phyloP scores from a whole-genome alignment of 2,113 vertebrate species.

The Okapia johnstoni region DNA sequence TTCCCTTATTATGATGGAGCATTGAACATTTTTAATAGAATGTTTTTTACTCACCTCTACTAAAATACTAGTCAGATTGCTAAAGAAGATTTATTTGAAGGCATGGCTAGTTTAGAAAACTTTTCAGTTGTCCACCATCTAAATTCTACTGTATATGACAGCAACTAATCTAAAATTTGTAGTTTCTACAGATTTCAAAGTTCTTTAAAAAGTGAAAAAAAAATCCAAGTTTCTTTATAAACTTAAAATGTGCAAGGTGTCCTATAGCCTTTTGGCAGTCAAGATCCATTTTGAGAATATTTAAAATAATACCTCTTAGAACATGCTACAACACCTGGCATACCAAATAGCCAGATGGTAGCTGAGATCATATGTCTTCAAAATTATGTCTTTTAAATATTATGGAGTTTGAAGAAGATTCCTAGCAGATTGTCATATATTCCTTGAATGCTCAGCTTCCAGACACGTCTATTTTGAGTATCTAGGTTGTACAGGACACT shows the following conservation, averaged over 20 bases:
- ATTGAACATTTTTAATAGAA: neutral
- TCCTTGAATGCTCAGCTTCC: neutral
- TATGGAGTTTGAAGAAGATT: neutral
- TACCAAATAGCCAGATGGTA: neutral
- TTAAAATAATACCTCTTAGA: constrained; percentile 36
- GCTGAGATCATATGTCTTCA: neutral
- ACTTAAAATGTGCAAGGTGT: neutral
- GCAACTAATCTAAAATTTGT: neutral
- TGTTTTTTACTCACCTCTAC: neutral
- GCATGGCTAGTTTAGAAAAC: neutral
- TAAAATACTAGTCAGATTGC: neutral
- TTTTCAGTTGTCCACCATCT: neutral
- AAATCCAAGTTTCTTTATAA: neutral
- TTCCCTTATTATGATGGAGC: neutral
- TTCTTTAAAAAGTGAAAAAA: neutral
- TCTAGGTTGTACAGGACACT: neutral
- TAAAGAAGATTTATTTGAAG: neutral
- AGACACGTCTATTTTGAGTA: neutral
- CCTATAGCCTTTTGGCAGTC: neutral
- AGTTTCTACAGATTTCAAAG: neutral
- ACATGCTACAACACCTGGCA: constrained; percentile 3
- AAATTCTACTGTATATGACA: neutral
- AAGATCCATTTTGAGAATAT: neutral
- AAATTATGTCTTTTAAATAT: constrained; percentile 28
- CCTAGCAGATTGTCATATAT: neutral